A percentile compares a stretch with the other conserved stretches of the same genome.
phyloP scores from a whole-genome alignment of 2,888 invertebrate species.

The Mamestra brassicae region DNA sequence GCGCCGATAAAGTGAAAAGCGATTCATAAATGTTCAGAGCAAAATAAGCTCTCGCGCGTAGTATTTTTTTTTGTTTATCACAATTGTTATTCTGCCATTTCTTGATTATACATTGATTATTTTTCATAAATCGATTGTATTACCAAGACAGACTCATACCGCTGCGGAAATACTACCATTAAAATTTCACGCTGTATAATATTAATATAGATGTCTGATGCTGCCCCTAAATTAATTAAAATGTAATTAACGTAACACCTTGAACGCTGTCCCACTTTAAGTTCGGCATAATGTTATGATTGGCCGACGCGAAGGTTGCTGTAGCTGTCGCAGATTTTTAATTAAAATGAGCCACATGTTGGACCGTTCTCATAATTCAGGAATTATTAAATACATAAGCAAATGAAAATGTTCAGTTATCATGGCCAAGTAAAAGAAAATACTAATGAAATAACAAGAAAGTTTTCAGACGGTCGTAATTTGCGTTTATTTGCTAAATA shows the following conservation, averaged over 20 bases:
- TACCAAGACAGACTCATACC: no score
- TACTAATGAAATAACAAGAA: background rate
- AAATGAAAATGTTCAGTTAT: background rate
- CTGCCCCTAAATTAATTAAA: conserved; percentile 17
- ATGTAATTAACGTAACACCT: background rate
- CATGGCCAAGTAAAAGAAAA: background rate
- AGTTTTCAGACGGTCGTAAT: background rate
- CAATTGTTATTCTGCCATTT: no score
- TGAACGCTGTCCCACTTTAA: background rate
- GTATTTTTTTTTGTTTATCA: no score
- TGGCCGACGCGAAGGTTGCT: background rate
- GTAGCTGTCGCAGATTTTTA: conserved; percentile 10
- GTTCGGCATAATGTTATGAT: background rate
- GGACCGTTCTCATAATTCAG: background rate
- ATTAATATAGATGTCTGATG: background rate
- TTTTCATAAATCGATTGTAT: no score
- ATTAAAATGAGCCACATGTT: background rate
- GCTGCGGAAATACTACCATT: no score
- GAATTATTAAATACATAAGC: background rate
- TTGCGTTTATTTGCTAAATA: no score
- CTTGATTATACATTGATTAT: no score
- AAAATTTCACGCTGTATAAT: background rate
- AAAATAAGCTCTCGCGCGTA: no score
- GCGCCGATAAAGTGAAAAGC: no score
- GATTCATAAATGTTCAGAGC: no score